These are phyloP conservation scores for Coleophora flavipennella DNA, from an alignment of 2,888 invertebrate species.

Conservation along the genomic window DNA sequence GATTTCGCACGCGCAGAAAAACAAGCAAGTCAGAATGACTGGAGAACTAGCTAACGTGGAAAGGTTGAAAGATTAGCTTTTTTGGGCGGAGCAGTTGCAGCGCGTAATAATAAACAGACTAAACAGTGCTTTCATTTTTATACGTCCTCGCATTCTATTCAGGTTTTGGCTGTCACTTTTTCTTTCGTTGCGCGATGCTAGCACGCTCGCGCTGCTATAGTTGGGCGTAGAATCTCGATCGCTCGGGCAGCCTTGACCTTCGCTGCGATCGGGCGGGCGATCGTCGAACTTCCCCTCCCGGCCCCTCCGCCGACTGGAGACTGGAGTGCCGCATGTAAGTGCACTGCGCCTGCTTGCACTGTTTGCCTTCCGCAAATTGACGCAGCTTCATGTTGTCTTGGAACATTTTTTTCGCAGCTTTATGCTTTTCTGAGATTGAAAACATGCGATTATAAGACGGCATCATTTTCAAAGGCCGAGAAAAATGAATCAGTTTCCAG, in stretches of 20 bases:
- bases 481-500: too few species aligned
- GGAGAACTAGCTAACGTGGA: conserved; percentile 17
- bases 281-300: conserved; percentile 54
- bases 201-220: conserved; percentile 20
- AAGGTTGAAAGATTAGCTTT: not conserved
- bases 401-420: too few species aligned
- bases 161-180: conserved; percentile 70
- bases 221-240: conserved; percentile 43
- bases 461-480: too few species aligned
- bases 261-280: conserved; percentile 59
- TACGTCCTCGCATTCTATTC: conserved; percentile 67
- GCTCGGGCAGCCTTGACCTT: conserved; percentile 65
- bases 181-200: conserved; percentile 52
- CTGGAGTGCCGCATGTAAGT: conserved; percentile 22
- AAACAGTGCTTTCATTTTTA: conserved; percentile 64
- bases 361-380: conserved; percentile 26
- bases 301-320: conserved; percentile 6
- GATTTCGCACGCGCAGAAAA: conserved; percentile 37
- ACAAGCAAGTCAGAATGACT: conserved; percentile 37
- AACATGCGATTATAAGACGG: too few species aligned
- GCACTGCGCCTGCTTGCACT: conserved; percentile 13
- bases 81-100: not conserved
- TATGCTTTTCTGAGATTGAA: too few species aligned
- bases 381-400: too few species aligned
- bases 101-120: not conserved